Percentiles rank a stretch among this genome's conserved stretches.
Conservation (phyloP, 2,888 invertebrate genomes). For the Himalopsyche kuldschensis region DNA sequence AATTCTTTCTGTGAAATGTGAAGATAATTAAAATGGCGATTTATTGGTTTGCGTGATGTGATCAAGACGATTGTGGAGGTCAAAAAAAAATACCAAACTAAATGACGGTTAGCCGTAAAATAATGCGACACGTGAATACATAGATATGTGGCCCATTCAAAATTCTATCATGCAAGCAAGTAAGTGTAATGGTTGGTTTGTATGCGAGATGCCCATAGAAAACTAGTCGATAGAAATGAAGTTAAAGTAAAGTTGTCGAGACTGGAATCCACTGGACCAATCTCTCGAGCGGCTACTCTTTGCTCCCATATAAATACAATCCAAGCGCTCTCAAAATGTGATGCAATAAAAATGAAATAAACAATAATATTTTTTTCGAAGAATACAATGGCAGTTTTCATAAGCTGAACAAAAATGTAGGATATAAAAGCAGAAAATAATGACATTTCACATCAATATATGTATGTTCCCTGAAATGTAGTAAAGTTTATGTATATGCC, state of each 20-base stretch:
- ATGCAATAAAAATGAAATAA: neutral
- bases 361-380: too few species aligned
- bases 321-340: neutral
- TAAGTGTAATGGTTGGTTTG: neutral
- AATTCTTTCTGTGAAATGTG: neutral
- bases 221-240: neutral
- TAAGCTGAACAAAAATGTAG: too few species aligned
- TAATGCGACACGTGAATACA: conserved; percentile 20
- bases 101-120: conserved; percentile 31
- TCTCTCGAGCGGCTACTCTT: neutral
- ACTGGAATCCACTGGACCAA: conserved; percentile 27
- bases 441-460: too few species aligned
- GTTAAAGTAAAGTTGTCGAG: neutral
- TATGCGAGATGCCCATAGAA: neutral
- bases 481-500: too few species aligned
- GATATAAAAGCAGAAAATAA: too few species aligned
- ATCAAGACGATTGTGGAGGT: neutral
- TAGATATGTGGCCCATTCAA: neutral
- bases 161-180: neutral
- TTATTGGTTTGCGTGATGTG: neutral
- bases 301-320: neutral
- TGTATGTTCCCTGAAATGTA: too few species aligned
- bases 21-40: neutral
- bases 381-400: too few species aligned
- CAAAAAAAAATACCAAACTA: neutral